A percentile compares a stretch with the other conserved stretches of the same genome.
These are phyloP conservation scores for Tenthredo livida DNA, from an alignment of 2,888 invertebrate genomes.

Conservation along the genomic window DNA sequence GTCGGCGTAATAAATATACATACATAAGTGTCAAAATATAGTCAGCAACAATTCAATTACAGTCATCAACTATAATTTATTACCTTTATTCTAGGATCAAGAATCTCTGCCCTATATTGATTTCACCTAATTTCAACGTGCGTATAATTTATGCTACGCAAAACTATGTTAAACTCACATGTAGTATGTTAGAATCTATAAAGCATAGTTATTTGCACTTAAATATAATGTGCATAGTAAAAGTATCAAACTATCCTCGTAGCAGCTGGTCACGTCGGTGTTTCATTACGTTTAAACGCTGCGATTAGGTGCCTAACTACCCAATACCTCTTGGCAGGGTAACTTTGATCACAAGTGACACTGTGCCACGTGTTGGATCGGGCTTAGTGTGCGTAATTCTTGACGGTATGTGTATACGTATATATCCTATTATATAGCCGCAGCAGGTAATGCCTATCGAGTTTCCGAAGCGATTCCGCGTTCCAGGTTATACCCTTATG, in stretches of 20 bases:
- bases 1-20: neutral
- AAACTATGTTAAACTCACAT: neutral
- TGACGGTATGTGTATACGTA: neutral
- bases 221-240: neutral
- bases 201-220: neutral
- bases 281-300: conserved; percentile 30
- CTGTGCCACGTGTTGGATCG: conserved; percentile 18
- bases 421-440: neutral
- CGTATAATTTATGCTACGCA: too few species aligned
- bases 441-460: conserved; percentile 31
- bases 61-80: neutral
- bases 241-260: neutral
- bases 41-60: neutral
- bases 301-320: conserved; percentile 31
- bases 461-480: conserved; percentile 23
- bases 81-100: neutral
- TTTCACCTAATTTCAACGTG: neutral
- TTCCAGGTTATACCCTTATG: neutral
- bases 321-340: neutral
- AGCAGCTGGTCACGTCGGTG: neutral
- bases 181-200: neutral
- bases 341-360: conserved; percentile 23
- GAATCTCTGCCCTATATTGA: neutral
- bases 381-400: neutral
- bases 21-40: neutral